Evolutionary conservation across 2,797 vertebrate genomes (phyloP).

Genomic region (Perodicticus potto): DNA sequence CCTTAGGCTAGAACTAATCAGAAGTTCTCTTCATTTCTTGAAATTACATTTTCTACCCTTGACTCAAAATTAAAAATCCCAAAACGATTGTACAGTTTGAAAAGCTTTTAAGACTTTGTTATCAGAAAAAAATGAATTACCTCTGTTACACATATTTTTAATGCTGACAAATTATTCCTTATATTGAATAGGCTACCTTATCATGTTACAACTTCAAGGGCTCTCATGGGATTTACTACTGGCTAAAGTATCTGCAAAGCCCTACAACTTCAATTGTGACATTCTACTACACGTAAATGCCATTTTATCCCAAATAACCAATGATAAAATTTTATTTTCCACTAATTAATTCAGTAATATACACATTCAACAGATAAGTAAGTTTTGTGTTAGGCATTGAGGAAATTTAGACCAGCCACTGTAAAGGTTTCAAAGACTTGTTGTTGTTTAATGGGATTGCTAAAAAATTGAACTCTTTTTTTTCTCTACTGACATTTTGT

Average conservation of each 20-base stretch:
- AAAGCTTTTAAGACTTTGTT: constrained; percentile 47
- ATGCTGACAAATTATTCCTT: constrained; percentile 11
- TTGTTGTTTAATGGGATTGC: constrained; percentile 9
- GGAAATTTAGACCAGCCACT: background rate
- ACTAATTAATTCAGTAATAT: constrained; percentile 48
- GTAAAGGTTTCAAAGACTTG: background rate
- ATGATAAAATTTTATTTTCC: background rate
- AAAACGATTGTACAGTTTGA: background rate
- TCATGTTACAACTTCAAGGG: background rate
- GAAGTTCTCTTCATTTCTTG: constrained; percentile 4
- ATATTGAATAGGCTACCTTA: background rate
- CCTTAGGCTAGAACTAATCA: constrained; percentile 26
- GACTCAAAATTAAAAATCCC: constrained; percentile 58
- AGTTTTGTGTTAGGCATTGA: background rate
- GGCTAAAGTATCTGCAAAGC: background rate
- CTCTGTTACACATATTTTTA: background rate
- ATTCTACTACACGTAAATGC: background rate
- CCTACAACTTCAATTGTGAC: background rate
- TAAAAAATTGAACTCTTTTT: background rate
- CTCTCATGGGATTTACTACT: background rate
- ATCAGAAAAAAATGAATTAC: background rate
- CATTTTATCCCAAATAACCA: constrained; percentile 40
- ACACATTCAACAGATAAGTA: background rate
- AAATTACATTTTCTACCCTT: constrained; percentile 53
- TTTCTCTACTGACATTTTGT: constrained; percentile 15